phyloP scores from a whole-genome alignment of 2,888 invertebrate genomes.

The Thymelicus acteon region DNA sequence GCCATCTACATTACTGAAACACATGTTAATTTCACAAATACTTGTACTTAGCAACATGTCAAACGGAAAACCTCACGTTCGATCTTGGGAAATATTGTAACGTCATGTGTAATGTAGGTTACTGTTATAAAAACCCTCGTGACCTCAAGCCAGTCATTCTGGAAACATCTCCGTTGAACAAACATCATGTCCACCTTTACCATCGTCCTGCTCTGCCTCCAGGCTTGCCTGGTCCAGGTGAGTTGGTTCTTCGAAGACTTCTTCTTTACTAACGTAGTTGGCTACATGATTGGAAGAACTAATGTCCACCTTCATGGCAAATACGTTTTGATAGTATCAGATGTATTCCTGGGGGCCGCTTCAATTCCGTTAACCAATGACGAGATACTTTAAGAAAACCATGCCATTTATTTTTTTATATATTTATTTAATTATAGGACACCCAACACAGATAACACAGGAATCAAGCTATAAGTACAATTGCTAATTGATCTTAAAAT shows the following conservation, averaged over 20 bases:
- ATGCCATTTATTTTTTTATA: too few relatives aligned
- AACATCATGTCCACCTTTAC: slow-evolving; percentile 8
- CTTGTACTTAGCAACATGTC: background rate
- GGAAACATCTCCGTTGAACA: slow-evolving; percentile 2
- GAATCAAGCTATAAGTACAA: too few relatives aligned
- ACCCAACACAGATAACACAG: too few relatives aligned
- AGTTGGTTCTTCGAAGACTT: background rate
- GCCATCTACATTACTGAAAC: background rate
- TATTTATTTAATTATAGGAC: too few relatives aligned
- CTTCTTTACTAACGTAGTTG: background rate
- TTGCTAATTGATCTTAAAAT: too few relatives aligned
- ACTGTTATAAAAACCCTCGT: slow-evolving; percentile 9
- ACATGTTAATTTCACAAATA: background rate
- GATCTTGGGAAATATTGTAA: background rate
- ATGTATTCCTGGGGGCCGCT: too few relatives aligned
- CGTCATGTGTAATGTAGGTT: background rate
- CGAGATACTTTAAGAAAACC: too few relatives aligned
- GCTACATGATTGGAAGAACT: too few relatives aligned
- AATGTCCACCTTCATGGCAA: too few relatives aligned
- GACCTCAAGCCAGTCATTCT: background rate
- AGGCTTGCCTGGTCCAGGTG: slow-evolving; percentile 28
- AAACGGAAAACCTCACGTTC: slow-evolving; percentile 2
- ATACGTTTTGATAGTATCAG: background rate
- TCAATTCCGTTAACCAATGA: too few relatives aligned
- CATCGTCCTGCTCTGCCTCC: slow-evolving; percentile 16